Evolutionary conservation across 2,797 vertebrate species (phyloP).

Genomic region (Perodicticus potto): DNA sequence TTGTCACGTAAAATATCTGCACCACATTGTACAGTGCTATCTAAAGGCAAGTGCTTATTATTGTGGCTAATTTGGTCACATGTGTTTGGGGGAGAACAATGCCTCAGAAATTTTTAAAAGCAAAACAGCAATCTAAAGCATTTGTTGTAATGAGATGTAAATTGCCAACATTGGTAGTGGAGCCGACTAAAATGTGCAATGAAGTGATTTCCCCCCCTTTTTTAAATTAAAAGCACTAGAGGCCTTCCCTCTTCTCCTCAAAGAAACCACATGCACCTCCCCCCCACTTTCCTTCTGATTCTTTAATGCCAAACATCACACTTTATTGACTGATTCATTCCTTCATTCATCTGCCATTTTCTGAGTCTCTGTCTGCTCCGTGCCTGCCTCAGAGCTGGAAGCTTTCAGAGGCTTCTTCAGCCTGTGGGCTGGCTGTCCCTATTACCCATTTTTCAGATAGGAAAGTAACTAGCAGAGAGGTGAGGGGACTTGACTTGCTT

Average conservation of each 20-base stretch:
- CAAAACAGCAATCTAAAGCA: constrained; percentile 83
- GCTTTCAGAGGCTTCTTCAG: background rate
- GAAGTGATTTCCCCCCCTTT: constrained; percentile 31
- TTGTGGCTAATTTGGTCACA: constrained; percentile 84
- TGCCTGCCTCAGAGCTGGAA: background rate
- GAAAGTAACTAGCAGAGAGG: background rate
- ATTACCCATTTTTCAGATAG: background rate
- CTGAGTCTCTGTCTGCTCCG: background rate
- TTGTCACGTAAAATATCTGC: constrained; percentile 83
- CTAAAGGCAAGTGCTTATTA: constrained; percentile 77
- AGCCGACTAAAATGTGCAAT: constrained; percentile 72
- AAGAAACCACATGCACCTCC: constrained; percentile 53
- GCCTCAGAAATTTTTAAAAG: constrained; percentile 83
- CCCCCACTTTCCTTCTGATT: constrained; percentile 51
- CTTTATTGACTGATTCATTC: background rate
- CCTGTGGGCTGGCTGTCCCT: background rate
- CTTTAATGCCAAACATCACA: background rate
- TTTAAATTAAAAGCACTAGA: constrained; percentile 73
- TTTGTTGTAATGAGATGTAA: constrained; percentile 83
- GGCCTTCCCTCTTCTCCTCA: constrained; percentile 38
- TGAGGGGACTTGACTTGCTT: background rate
- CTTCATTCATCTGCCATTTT: constrained; percentile 14
- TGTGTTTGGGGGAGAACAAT: constrained; percentile 84
- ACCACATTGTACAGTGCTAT: constrained; percentile 60
- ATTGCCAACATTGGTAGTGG: constrained; percentile 68